Percentiles rank a stretch among this genome's conserved stretches.
Conservation (phyloP, 2,113 vertebrate genomes). For the Odocoileus virginianus region DNA sequence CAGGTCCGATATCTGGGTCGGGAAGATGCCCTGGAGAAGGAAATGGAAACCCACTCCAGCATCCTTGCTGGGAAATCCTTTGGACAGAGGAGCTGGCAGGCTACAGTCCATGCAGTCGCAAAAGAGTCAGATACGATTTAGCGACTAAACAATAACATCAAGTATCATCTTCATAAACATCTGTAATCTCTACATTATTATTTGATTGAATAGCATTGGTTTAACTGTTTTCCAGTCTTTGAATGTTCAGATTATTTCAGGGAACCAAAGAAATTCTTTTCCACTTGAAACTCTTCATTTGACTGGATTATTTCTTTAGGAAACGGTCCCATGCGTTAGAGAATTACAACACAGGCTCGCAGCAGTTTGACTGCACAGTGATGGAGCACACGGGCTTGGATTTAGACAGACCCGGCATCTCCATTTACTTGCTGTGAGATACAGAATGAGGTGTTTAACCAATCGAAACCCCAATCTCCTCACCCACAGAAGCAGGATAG, state of each 20-base stretch:
- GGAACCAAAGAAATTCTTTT: neutral
- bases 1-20: neutral
- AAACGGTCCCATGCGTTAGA: neutral
- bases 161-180: neutral
- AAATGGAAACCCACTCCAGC: neutral
- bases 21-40: neutral
- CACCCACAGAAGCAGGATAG: neutral
- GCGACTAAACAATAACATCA: neutral
- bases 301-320: neutral
- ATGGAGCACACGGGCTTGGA: neutral
- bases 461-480: neutral
- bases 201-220: neutral
- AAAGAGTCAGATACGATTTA: neutral
- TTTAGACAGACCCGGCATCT: accelerated
- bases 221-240: neutral
- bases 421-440: accelerated
- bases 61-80: neutral
- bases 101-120: neutral
- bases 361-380: accelerated
- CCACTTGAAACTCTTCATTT: neutral
- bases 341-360: accelerated
- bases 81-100: neutral
- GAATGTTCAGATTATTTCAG: neutral
- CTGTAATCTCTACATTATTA: neutral
- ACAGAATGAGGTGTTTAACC: neutral